Evolutionary conservation across 2,113 vertebrate species (phyloP), one percentile per base, ranked within the genome.

Genomic region (Hypocryptadius cinnamomeus): DNA sequence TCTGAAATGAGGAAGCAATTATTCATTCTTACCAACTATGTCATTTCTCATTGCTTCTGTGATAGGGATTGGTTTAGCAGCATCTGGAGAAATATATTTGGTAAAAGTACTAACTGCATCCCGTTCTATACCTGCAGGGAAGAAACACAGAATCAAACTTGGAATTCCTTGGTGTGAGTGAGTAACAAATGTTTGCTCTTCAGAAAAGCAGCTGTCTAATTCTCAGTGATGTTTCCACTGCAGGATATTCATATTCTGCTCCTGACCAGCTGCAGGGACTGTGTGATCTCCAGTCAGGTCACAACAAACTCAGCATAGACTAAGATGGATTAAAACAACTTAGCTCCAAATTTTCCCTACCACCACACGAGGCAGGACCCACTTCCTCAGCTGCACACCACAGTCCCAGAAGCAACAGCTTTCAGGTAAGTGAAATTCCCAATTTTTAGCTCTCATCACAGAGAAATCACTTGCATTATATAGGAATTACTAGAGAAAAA

Each of bases 61-160:
- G 95, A 99, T 98, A 71, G 99, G 99, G 92, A 99, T 99, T 69
- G 99, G 99, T 92, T 98, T 99, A 97, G 97, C 98, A 97, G 99
- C 99, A 95, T 99, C 99, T 83, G 99, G 99, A 97, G 99, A 99
- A 97, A 99, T 98, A 92, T 99, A 99, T 98, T 99, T 99, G 85
- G 99, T 99, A 97, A 99, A 99, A 97, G 99, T 99, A 93, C 95
- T 98, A 93, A 99, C 99, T 47, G 99, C 99, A 95, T 99, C 99
- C 93, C 98, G 98, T 87, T 99, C 99, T 98, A 99, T 99, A 98
- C 98, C 99, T 99, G 94, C 1, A 15, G 71, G 40, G 61, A 89
- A 92, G 79, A 95, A 96, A 97, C 18, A 88, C 9, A 92, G 19
- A 71, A 60, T 90, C 60, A 92, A 27, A 31, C 45, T 33, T 21